Conservation (phyloP, 2,888 invertebrate genomes). For the Hirudinaria manillensis region DNA sequence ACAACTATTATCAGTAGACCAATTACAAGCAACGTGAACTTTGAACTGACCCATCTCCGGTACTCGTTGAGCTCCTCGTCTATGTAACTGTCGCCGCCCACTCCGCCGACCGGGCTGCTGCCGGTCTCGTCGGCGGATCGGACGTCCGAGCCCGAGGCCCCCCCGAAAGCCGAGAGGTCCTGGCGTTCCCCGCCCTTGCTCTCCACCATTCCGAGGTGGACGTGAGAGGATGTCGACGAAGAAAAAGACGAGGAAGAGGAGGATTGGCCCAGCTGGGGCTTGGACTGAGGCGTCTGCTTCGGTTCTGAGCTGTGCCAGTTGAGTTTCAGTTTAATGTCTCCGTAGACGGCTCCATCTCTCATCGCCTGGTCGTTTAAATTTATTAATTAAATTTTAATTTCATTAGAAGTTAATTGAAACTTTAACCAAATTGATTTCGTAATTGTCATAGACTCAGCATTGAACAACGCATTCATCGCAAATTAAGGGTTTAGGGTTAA, state of each 20-base stretch:
- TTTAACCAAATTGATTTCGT: no score
- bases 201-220: background rate
- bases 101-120: background rate
- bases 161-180: no score
- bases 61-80: background rate
- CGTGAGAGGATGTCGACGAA: background rate
- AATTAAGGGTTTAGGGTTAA: no score
- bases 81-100: background rate
- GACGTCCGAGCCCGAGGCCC: no score
- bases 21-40: no score
- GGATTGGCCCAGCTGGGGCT: background rate
- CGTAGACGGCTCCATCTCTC: conserved; percentile 45
- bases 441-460: no score
- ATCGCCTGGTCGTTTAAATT: conserved; percentile 43
- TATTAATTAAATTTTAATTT: no score
- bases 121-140: background rate
- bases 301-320: conserved; percentile 44
- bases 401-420: no score
- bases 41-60: background rate
- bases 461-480: no score
- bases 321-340: conserved; percentile 45
- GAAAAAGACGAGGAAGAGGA: conserved; percentile 1
- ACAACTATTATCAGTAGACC: no score
- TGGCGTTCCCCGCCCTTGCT: no score
- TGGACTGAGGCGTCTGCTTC: background rate